Evolutionary conservation across 1,140 invertebrate species (phyloP).

Genomic region (Drosophila burlai): DNA sequence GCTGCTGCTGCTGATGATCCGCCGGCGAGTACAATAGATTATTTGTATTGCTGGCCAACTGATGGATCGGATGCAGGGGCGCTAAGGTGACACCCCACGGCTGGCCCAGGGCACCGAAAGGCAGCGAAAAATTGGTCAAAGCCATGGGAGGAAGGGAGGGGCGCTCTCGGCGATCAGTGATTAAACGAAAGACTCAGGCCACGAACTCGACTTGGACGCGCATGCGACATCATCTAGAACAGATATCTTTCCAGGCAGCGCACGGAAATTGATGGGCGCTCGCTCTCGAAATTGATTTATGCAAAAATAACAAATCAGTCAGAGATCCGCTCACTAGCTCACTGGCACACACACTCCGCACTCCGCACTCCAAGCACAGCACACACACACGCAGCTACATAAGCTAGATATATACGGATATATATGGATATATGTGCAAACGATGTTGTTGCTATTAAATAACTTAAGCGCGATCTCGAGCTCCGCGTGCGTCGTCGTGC

Average conservation of each 20-base stretch:
- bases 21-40: slow-evolving; percentile 83
- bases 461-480: slow-evolving; percentile 59
- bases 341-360: slow-evolving; percentile 12
- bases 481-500: slow-evolving; percentile 64
- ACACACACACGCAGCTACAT: slow-evolving; percentile 34
- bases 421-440: slow-evolving; percentile 59
- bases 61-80: slow-evolving; percentile 79
- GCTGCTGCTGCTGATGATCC: slow-evolving; percentile 69
- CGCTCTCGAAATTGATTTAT: slow-evolving; percentile 72
- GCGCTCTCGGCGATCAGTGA: slow-evolving; percentile 10
- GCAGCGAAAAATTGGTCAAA: slow-evolving; percentile 82
- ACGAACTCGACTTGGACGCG: slow-evolving; percentile 56
- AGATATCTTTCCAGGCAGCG: slow-evolving; percentile 27
- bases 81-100: slow-evolving; percentile 81
- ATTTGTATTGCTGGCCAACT: slow-evolving; percentile 82
- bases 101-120: slow-evolving; percentile 74
- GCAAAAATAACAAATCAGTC: slow-evolving; percentile 66
- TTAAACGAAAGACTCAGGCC: slow-evolving; percentile 70
- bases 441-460: slow-evolving; percentile 65
- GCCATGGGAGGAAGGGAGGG: slow-evolving; percentile 58
- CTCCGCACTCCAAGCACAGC: slow-evolving; percentile 19
- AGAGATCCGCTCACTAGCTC: slow-evolving; percentile 34
- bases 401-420: slow-evolving; percentile 33
- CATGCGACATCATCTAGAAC: slow-evolving; percentile 54
- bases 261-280: slow-evolving; percentile 52